These are phyloP conservation scores for Drosophila takahashii DNA, from an alignment of 1,140 invertebrate genomes.

Conservation along the genomic window DNA sequence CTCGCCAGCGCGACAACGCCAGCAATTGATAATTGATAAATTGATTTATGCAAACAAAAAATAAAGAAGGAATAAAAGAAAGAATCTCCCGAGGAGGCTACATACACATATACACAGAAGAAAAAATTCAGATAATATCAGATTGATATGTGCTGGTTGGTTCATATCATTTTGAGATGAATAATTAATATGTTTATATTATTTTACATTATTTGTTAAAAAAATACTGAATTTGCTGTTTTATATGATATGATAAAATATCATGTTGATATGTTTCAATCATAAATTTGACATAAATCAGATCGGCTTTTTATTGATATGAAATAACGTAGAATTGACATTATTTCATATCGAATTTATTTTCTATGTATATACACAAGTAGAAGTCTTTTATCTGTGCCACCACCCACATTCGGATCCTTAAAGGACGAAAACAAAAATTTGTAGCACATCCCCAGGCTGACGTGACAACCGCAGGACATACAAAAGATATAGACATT, in stretches of 20 bases:
- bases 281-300: too few species aligned
- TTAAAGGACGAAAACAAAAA: conserved; percentile 20
- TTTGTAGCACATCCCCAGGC: conserved; percentile 9
- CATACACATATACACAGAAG: conserved; percentile 24
- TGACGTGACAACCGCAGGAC: conserved; percentile 4
- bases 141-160: too few species aligned
- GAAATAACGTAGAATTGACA: too few species aligned
- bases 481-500: neutral
- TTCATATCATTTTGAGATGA: too few species aligned
- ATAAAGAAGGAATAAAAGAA: conserved; percentile 10
- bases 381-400: conserved; percentile 3
- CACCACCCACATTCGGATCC: neutral
- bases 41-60: conserved; percentile 76
- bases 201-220: too few species aligned
- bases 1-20: conserved; percentile 59
- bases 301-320: too few species aligned
- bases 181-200: too few species aligned
- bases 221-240: too few species aligned
- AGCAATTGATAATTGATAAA: conserved; percentile 79
- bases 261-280: too few species aligned
- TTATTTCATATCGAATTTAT: too few species aligned
- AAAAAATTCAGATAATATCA: too few species aligned
- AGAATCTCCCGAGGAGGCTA: conserved; percentile 6
- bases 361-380: conserved; percentile 29
- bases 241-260: too few species aligned